Percentiles rank a stretch among this genome's conserved stretches.
These are phyloP conservation scores for Prionailurus viverrinus DNA, from an alignment of 2,113 vertebrate genomes.

Conservation along the genomic window DNA sequence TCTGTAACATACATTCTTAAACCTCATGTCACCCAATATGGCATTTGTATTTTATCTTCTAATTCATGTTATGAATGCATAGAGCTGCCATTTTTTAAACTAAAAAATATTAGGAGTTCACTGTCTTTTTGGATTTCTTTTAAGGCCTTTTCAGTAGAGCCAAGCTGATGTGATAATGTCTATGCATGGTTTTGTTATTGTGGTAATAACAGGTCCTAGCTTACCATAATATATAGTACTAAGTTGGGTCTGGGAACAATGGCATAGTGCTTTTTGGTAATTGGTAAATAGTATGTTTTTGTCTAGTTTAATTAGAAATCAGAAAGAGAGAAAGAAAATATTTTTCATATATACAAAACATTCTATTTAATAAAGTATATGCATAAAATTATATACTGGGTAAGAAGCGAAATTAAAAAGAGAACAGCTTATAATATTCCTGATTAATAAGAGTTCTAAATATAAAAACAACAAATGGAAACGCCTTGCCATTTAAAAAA, in stretches of 20 bases:
- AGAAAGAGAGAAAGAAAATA: constrained; percentile 68
- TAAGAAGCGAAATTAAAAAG: constrained; percentile 80
- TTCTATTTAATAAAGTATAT: constrained; percentile 74
- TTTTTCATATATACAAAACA: constrained; percentile 73
- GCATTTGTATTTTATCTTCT: constrained; percentile 60
- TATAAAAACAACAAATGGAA: constrained; percentile 78
- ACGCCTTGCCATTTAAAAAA: constrained; percentile 76
- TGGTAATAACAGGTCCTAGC: not conserved
- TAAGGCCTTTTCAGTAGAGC: constrained; percentile 77
- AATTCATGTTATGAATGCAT: constrained; percentile 45
- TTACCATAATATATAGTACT: constrained; percentile 46
- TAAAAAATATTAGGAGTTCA: constrained; percentile 40
- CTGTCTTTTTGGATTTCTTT: constrained; percentile 67
- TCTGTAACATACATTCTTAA: constrained; percentile 18
- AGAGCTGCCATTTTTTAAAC: constrained; percentile 73
- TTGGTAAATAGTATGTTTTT: constrained; percentile 55
- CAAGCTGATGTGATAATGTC: constrained; percentile 52
- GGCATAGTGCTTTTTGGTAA: constrained; percentile 53
- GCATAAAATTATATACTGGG: constrained; percentile 61
- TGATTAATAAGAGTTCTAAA: constrained; percentile 79
- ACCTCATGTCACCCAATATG: not conserved
- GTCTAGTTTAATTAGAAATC: constrained; percentile 65
- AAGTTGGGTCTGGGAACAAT: constrained; percentile 23
- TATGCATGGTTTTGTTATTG: constrained; percentile 26
- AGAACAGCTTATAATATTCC: constrained; percentile 71